phyloP scores from a whole-genome alignment of 2,888 invertebrate genomes.

The Ophion ellenae region DNA sequence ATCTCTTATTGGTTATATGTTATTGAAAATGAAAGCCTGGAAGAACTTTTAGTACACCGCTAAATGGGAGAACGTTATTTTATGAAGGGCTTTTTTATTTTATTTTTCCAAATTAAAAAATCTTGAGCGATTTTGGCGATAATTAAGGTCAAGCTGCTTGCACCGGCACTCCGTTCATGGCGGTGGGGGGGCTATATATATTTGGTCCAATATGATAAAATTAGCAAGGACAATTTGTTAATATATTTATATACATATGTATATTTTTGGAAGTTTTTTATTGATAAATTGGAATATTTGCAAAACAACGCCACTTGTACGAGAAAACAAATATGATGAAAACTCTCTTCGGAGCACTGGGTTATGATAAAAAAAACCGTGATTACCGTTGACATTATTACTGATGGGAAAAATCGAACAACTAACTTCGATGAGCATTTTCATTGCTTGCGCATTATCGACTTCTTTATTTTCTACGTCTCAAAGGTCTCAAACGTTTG shows the following conservation, averaged over 20 bases:
- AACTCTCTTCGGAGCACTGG: conserved; percentile 80
- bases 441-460: not conserved
- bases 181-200: no score
- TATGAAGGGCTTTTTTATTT: no score
- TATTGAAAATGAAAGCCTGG: no score
- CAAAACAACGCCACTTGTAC: not conserved
- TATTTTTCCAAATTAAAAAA: no score
- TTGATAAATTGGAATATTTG: not conserved
- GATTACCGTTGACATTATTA: conserved; percentile 77
- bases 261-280: not conserved
- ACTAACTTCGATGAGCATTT: not conserved
- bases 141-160: no score
- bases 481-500: conserved; percentile 94
- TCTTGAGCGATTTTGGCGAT: no score
- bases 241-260: not conserved
- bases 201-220: no score
- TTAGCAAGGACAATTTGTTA: not conserved
- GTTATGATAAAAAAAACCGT: conserved; percentile 79
- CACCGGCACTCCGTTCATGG: no score
- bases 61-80: no score
- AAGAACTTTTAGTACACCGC: no score
- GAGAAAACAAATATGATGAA: conserved; percentile 74
- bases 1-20: no score
- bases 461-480: conserved; percentile 21
- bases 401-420: conserved; percentile 70